Evolutionary conservation across 2,888 invertebrate species (phyloP).

Genomic region (Mechanitis mazaeus): DNA sequence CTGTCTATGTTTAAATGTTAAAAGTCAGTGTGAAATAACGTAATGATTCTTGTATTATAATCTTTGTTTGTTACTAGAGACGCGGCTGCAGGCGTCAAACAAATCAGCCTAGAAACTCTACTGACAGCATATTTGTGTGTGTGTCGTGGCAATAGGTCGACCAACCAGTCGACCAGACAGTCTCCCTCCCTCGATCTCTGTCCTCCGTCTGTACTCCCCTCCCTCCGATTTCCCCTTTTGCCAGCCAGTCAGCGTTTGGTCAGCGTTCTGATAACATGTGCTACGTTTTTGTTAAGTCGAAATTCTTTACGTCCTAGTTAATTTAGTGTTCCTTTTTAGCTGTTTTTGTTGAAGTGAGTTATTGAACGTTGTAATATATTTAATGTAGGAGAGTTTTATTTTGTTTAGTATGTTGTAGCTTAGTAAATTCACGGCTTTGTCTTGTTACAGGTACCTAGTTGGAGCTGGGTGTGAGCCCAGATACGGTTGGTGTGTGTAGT

Average conservation of each 20-base stretch:
- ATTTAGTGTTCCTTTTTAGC: slow-evolving; percentile 59
- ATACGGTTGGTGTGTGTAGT: slow-evolving; percentile 65
- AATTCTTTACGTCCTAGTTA: slow-evolving; percentile 68
- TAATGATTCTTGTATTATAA: slow-evolving; percentile 19
- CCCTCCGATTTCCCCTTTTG: slow-evolving; percentile 42
- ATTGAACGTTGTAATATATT: slow-evolving; percentile 15
- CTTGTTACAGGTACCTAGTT: slow-evolving; percentile 74
- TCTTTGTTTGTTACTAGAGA: slow-evolving; percentile 26
- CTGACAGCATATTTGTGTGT: slow-evolving; percentile 48
- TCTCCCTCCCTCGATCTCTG: slow-evolving; percentile 67
- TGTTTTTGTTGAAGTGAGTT: slow-evolving; percentile 53
- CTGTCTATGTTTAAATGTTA: not conserved
- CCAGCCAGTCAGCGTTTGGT: slow-evolving; percentile 65
- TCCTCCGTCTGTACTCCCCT: slow-evolving; percentile 62
- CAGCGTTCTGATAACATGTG: slow-evolving; percentile 43
- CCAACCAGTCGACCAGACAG: slow-evolving; percentile 73
- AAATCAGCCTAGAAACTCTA: slow-evolving; percentile 59
- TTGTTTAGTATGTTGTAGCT: slow-evolving; percentile 28
- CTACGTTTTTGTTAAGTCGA: slow-evolving; percentile 30
- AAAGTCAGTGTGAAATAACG: slow-evolving; percentile 4
- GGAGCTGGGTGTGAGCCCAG: slow-evolving; percentile 74
- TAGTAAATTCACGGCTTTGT: slow-evolving; percentile 54
- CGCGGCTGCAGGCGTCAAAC: slow-evolving; percentile 46
- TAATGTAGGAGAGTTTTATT: slow-evolving; percentile 21
- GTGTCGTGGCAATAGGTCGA: slow-evolving; percentile 71